These are phyloP conservation scores for Trachymyrmex septentrionalis DNA, from an alignment of 1,140 invertebrate species.

Conservation along the genomic window DNA sequence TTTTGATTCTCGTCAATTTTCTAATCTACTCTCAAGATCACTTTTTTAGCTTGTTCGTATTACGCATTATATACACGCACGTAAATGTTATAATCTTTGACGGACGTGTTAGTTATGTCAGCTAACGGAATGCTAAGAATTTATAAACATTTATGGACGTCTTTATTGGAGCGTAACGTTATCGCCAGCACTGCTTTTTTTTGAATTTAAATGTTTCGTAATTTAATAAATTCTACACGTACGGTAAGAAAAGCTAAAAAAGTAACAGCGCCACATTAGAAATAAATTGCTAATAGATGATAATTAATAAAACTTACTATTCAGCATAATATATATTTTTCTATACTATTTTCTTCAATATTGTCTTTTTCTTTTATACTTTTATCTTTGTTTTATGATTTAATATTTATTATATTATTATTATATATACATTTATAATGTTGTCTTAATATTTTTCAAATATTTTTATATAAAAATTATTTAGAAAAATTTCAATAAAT, in stretches of 20 bases:
- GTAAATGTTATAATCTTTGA: slow-evolving; percentile 17
- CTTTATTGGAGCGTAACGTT: slow-evolving; percentile 33
- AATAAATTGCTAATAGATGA: background rate
- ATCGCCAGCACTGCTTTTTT: background rate
- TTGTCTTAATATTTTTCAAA: background rate
- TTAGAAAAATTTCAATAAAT: too few species aligned
- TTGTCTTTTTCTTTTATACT: background rate
- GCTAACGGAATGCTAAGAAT: background rate
- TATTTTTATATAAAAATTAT: slow-evolving; percentile 1
- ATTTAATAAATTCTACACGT: background rate
- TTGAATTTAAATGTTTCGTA: background rate
- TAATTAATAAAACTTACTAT: background rate
- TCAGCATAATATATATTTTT: background rate
- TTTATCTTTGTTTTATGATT: background rate
- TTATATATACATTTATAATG: background rate
- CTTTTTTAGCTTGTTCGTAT: background rate
- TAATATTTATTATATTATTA: background rate
- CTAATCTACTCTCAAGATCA: background rate
- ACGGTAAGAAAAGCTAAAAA: background rate
- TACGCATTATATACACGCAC: background rate
- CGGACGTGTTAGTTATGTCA: background rate
- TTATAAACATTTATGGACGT: background rate
- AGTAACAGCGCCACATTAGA: background rate
- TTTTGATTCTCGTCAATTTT: background rate
- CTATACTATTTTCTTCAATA: background rate